Percentiles rank a stretch among this genome's conserved stretches.
phyloP scores from a whole-genome alignment of 2,113 vertebrate species.

The Chlorocebus sabaeus region DNA sequence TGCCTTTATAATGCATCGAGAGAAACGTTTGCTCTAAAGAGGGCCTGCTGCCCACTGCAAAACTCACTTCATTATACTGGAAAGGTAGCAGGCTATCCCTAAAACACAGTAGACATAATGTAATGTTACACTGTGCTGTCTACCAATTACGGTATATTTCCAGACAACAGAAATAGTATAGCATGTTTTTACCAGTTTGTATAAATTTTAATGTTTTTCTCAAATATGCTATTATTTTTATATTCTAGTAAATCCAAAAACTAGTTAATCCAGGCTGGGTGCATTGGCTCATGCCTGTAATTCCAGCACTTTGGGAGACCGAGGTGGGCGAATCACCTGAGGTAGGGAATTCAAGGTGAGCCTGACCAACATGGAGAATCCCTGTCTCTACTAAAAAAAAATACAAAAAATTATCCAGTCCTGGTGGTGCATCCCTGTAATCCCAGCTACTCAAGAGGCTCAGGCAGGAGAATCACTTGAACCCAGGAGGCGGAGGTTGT shows the following conservation, averaged over 20 bases:
- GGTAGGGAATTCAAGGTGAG: too few species aligned
- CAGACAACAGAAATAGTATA: background rate
- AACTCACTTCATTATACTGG: background rate
- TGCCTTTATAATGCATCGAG: background rate
- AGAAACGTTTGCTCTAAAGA: background rate
- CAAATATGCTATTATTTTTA: background rate
- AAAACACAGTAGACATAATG: background rate
- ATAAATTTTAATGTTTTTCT: background rate
- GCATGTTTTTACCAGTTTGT: background rate
- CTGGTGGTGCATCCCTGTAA: too few species aligned
- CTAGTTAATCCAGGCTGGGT: background rate
- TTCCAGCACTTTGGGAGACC: too few species aligned
- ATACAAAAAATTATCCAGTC: too few species aligned
- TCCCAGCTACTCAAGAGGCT: too few species aligned
- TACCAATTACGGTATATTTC: background rate
- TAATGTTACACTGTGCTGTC: background rate
- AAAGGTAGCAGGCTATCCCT: background rate
- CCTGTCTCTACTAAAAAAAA: too few species aligned
- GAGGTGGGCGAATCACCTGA: too few species aligned
- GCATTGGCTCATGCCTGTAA: too few species aligned
- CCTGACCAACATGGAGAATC: too few species aligned
- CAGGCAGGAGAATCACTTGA: too few species aligned
- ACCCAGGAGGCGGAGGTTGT: too few species aligned
- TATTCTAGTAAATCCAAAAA: background rate
- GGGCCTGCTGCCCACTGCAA: background rate